Base-by-base conservation (phyloP, 2,888 invertebrate genomes). In the Pseudolycoriella hygida region DNA sequence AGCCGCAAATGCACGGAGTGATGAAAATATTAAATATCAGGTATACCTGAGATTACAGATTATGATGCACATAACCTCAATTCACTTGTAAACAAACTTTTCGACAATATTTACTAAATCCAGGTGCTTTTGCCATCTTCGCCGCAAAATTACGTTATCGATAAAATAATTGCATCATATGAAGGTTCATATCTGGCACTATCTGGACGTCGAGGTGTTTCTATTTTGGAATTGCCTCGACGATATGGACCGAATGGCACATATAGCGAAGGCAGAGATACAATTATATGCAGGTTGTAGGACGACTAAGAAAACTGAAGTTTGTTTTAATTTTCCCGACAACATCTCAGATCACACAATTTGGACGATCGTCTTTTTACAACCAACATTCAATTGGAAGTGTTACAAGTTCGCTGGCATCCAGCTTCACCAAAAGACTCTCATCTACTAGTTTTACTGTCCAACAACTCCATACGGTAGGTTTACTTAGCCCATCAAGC, bases 381-480 rank as follows among this genome's bases (percentile, higher is more conserved):
- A 53, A 77, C 76, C 50, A 74, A 73, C 55, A 67, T 71, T n/a
- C 72, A 76, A 34, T 67, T 77, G n/a, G 77, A 80, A 57, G 73
- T 86, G 15, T 70, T 79, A 14, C 79, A 83, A 54, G 76, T 79
- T 5, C 74, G 76, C 51, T 93, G 92, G 84, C 92, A 93, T 66
- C 90, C 92, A 1, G 82, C 77, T 38, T 87, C 89, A 30, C 64
- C 71, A 11, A 70, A 73, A 1, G 77, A 85, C 53, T 78, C 79
- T 0, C 87, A 87, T 61, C 61, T 92, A 2, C 63, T 86, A 14
- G 74, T 88, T 1, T 71, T 93, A 18, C 80, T 87, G 3, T 86
- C 88, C 1, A 86, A 92, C 59, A 92, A 92, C 58, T 75, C 77
- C 30, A 74, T 93, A 57, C 80, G 88, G 83, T 85, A 64, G 63